These are phyloP conservation scores for Trachurus trachurus DNA, from an alignment of 2,797 vertebrate species.

Conservation along the genomic window DNA sequence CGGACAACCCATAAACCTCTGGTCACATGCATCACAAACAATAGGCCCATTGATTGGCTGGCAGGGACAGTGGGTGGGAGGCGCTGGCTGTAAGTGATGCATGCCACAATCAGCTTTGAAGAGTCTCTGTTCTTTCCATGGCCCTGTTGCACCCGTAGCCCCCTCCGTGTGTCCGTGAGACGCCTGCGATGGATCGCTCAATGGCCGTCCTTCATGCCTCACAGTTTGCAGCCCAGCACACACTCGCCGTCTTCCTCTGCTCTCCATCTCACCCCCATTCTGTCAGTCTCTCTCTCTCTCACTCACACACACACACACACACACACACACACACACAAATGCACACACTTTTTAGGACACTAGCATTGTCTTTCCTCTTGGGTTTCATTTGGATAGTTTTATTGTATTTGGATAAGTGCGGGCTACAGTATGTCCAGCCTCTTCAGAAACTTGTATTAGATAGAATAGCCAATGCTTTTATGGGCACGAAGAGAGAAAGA, in stretches of 20 bases:
- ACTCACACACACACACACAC: constrained; percentile 4
- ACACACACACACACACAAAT: neutral
- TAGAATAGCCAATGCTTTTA: constrained; percentile 65
- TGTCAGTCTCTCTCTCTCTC: constrained; percentile 61
- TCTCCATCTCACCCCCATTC: constrained; percentile 74
- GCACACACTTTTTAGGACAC: constrained; percentile 45
- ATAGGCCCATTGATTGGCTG: constrained; percentile 70
- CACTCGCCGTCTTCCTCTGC: constrained; percentile 57
- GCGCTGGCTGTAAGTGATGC: constrained; percentile 63
- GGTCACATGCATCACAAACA: constrained; percentile 67
- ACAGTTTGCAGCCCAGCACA: constrained; percentile 61
- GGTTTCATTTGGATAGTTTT: constrained; percentile 62
- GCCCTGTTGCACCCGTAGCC: constrained; percentile 42
- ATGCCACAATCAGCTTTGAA: constrained; percentile 74
- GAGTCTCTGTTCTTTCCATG: constrained; percentile 60
- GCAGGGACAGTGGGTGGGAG: constrained; percentile 64
- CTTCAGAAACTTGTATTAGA: constrained; percentile 68
- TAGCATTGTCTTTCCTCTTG: constrained; percentile 57
- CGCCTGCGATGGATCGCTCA: constrained; percentile 60
- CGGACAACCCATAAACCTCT: constrained; percentile 69
- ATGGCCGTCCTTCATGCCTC: constrained; percentile 76
- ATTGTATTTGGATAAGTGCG: constrained; percentile 69
- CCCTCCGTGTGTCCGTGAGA: constrained; percentile 62
- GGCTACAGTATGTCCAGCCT: constrained; percentile 58
- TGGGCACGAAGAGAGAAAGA: constrained; percentile 69